A percentile compares a stretch with the other conserved stretches of the same genome.
phyloP scores from a whole-genome alignment of 2,113 vertebrate genomes.

The Phylloscopus trochiloides region DNA sequence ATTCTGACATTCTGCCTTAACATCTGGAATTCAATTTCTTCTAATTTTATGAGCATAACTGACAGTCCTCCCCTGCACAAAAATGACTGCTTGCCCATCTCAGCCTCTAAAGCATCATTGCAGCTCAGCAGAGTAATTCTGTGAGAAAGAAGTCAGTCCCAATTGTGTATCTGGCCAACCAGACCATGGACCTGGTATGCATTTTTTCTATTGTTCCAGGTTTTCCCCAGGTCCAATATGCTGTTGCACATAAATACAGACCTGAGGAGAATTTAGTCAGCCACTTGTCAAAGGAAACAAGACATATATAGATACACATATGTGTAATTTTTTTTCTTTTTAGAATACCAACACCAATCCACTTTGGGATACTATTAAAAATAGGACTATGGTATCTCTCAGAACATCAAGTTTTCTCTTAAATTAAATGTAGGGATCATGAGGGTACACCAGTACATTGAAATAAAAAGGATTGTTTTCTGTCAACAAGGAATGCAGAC shows the following conservation, averaged over 20 bases:
- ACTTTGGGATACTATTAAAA: not conserved
- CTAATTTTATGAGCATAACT: not conserved
- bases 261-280: not conserved
- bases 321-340: not conserved
- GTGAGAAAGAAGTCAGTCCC: not conserved
- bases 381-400: not conserved
- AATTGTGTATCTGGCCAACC: not conserved
- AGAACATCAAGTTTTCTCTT: not conserved
- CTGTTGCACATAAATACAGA: not conserved
- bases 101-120: not conserved
- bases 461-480: not conserved
- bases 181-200: not conserved
- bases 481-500: not conserved
- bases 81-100: not conserved
- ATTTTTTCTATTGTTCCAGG: not conserved
- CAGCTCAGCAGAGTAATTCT: not conserved
- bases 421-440: not conserved
- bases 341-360: not conserved
- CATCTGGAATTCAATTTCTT: not conserved
- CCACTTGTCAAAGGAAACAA: rapidly evolving
- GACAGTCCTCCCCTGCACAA: not conserved
- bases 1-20: not conserved
- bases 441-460: not conserved
- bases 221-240: not conserved
- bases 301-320: not conserved